These are phyloP conservation scores for Neopelma chrysocephalum DNA, from an alignment of 2,797 vertebrate species.

Conservation along the genomic window DNA sequence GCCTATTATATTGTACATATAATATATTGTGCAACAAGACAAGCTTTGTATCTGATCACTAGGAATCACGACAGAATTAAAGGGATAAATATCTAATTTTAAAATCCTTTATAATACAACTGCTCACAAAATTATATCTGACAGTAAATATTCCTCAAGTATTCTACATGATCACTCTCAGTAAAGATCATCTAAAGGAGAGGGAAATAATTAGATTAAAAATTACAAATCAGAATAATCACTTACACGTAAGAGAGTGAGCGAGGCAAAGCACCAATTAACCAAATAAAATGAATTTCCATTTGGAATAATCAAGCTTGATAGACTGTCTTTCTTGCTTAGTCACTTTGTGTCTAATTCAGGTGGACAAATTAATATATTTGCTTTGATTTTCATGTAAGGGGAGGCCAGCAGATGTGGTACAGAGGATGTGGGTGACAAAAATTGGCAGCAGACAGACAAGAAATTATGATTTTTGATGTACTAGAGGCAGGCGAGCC, in stretches of 20 bases:
- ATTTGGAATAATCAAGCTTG: background rate
- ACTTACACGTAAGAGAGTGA: background rate
- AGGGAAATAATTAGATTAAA: conserved; percentile 3
- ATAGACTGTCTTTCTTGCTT: background rate
- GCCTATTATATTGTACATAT: background rate
- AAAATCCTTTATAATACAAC: background rate
- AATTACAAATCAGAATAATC: background rate
- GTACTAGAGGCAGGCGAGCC: background rate
- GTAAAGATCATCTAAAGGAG: background rate
- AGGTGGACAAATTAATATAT: background rate
- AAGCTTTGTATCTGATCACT: background rate
- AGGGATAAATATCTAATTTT: background rate
- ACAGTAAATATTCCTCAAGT: background rate
- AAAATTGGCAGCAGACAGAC: rapidly evolving
- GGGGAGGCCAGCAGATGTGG: background rate
- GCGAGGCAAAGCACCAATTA: background rate
- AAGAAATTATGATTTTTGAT: background rate
- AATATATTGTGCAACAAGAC: background rate
- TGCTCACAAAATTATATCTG: background rate
- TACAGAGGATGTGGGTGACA: rapidly evolving
- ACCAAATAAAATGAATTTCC: background rate
- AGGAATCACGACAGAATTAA: background rate
- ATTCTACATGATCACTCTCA: background rate
- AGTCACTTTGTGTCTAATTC: background rate
- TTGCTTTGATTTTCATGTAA: background rate